A percentile compares a stretch with the other conserved stretches of the same genome.
phyloP scores from a whole-genome alignment of 2,797 vertebrate species.

The Sebastes reedi region DNA sequence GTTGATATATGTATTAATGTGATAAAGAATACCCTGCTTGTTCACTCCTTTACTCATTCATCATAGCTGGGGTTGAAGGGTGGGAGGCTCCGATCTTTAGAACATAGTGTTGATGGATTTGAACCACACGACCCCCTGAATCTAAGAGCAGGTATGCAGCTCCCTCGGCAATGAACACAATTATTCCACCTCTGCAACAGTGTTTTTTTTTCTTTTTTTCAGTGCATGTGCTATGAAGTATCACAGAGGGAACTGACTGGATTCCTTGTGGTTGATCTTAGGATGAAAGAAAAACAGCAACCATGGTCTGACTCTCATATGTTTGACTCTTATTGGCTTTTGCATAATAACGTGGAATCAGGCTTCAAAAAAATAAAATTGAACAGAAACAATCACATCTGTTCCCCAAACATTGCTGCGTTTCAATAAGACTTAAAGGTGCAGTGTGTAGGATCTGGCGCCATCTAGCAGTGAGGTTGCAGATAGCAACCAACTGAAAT shows the following conservation, averaged over 20 bases:
- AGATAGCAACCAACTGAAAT: no score
- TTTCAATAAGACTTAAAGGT: background rate
- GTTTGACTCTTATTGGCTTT: background rate
- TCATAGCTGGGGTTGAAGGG: constrained; percentile 36
- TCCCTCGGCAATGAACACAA: constrained; percentile 21
- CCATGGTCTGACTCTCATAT: background rate
- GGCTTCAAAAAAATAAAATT: background rate
- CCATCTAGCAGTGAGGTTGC: no score
- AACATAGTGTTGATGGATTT: constrained; percentile 58
- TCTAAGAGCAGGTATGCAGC: constrained; percentile 58
- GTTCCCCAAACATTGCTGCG: background rate
- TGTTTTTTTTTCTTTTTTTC: background rate
- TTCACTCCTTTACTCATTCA: constrained; percentile 41
- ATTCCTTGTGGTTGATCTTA: background rate
- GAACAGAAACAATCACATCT: background rate
- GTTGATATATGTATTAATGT: constrained; percentile 41
- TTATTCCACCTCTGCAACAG: constrained; percentile 6
- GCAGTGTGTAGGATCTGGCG: no score
- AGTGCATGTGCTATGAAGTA: background rate
- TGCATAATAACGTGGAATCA: background rate
- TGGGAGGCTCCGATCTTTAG: constrained; percentile 37
- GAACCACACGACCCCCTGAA: constrained; percentile 42
- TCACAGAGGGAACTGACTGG: background rate
- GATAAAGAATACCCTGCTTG: constrained; percentile 39
- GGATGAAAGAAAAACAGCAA: background rate